Base-by-base conservation (phyloP, 2,113 vertebrate species). In the Ameiurus melas region DNA sequence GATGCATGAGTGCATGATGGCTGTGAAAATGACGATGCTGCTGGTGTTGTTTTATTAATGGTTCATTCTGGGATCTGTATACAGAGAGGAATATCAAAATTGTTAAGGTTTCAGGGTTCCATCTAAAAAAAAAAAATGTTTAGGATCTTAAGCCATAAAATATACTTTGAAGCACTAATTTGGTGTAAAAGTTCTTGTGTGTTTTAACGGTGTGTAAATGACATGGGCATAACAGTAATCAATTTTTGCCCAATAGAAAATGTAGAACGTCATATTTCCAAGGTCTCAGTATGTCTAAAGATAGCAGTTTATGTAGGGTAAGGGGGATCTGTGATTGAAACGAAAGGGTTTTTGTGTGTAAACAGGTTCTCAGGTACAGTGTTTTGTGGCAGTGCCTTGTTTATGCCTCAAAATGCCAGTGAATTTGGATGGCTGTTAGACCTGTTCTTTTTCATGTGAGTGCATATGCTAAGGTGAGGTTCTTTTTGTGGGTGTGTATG, bases 271-370 rank as follows among this genome's bases (percentile, higher is more conserved):
- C 33, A 9, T 53, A 55, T 20, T 55, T 80, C 16, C 10, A 30
- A 20, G 8, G n/a, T 10, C 16, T 57, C 17, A 9, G n/a, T 53
- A 30, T 80, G 78, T 57, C n/a, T 81, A 58, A 81, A 58, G 16
- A 81, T 81, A 57, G 78, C 3, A 33, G 51, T 81, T 81, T 57
- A 81, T 33, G 16, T 84, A 68, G 83, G 39, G 7, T 51, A 68
- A 51, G 4, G 25, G 13, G 25, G 53, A 78, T 53, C 4, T 78
- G 25, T 51, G 25, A 51, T 16, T 53, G 36, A 78, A 78, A 14
- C 13, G 70, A 39, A 71, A 20, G 33, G 70, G 9, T 10, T 62
- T 55, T 13, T 55, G 62, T 12, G 62, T 27, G 27, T 10, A n/a
- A 68, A 68, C 27, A 30, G 27, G 4, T 68, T 68, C 27, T 4